Base-by-base conservation (phyloP, 2,888 invertebrate genomes). In the Scaptomyza flava region DNA sequence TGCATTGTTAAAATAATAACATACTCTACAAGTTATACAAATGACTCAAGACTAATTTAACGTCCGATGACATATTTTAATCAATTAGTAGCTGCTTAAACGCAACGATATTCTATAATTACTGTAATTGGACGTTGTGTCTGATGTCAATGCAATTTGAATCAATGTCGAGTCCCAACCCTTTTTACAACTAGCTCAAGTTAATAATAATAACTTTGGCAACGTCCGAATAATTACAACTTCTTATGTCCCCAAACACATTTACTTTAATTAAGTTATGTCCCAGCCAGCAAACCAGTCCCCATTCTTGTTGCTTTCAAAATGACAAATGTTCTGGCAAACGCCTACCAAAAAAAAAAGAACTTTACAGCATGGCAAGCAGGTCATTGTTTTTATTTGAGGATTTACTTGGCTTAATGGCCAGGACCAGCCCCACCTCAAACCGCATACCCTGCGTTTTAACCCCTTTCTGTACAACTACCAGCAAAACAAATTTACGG, bases 211-310 rank as follows among this genome's bases (percentile, higher is more conserved):
- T 62, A 69, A 78, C 52, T 61, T 48, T 11, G 50, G 42, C 14
- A 45, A 62, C 61, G 70, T 79, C 79, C 72, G 67, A 79, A 75
- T 77, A 77, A 77, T 77, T 77, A 77, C 79, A 75, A 67, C 59
- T 77, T 71, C 71, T 77, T 79, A 60, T 79, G 64, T 64, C 52
- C 75, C 50, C 60, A 38, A 68, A 72, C 84, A 75, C 86, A 86
- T 87, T 82, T 87, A 77, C 69, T 83, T 82, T 87, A 82, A 82
- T 82, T 87, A 82, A 82, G 86, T 87, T 80, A 83, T 86, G 63
- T 65, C 31, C 33, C 14, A 2, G 53, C 27, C 69, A 41, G 52
- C 47, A 14, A 3, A 9, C 9, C 41, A 41, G 17, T 9, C 62
- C 52, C 38, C 6, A 6, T 5, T n/a, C 4, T 33, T 45, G 62